These are phyloP conservation scores for Leucopsar rothschildi DNA, from an alignment of 2,113 vertebrate species.

Conservation along the genomic window DNA sequence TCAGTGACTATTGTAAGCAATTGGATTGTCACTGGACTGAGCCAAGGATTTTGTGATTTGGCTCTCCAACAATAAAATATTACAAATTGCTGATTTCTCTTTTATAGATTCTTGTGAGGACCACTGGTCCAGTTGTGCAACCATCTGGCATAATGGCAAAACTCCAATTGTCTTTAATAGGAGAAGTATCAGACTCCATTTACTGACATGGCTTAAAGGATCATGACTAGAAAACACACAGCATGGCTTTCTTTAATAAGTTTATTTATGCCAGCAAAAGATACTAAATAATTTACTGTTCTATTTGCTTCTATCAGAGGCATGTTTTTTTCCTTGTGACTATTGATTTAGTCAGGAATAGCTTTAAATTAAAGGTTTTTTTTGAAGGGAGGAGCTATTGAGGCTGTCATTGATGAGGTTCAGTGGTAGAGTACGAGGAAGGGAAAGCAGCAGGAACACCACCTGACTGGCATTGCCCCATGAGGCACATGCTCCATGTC, in stretches of 20 bases:
- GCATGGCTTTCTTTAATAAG: background rate
- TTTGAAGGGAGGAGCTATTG: background rate
- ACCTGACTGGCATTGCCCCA: background rate
- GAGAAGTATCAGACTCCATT: background rate
- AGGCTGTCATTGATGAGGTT: background rate
- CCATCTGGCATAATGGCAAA: slow-evolving; percentile 7
- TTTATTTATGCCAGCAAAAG: background rate
- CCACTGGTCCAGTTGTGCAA: background rate
- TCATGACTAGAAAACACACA: background rate
- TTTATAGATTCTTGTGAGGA: background rate
- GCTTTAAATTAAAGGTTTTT: background rate
- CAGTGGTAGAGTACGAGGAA: background rate
- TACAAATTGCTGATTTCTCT: background rate
- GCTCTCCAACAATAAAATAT: background rate
- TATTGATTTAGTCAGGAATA: background rate
- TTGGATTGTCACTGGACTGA: background rate
- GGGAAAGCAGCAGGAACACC: background rate
- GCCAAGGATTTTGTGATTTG: background rate
- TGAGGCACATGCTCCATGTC: background rate
- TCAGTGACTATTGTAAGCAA: background rate
- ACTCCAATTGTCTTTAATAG: slow-evolving; percentile 24
- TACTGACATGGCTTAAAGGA: background rate
- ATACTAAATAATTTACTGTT: background rate
- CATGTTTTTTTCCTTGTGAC: background rate
- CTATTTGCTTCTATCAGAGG: background rate